Evolutionary conservation across 2,888 invertebrate genomes (phyloP), one percentile per base, ranked within the genome.

Genomic region (Callimorpha dominula): DNA sequence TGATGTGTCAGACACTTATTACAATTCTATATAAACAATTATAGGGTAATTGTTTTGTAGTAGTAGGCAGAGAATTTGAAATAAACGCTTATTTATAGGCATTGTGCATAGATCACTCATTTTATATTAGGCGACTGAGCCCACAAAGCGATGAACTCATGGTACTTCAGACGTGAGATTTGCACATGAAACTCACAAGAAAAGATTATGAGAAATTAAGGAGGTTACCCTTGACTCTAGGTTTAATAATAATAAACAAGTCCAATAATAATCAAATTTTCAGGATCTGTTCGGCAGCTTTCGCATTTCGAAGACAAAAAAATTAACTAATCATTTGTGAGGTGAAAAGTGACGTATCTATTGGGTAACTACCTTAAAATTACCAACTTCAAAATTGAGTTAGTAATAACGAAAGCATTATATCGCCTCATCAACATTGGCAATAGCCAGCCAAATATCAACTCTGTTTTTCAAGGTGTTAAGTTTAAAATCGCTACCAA

Each of bases 371-470:
- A 65, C 49, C 17, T 73, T 73, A 63, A 49, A 73, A 79, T 75
- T 76, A 71, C 71, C 72, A 72, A 83, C 72, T 83, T 72, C 67
- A 31, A 64, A 81, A 85, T 79, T 79, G 50, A 72, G 73, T 74
- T 77, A 75, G 63, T 72, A 76, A 72, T 76, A 84, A 83, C 71
- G 76, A 81, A 75, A 63, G 72, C 67, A 77, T 70, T 76, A 73
- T 78, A 72, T 74, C 60, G 60, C 68, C 57, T 31, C 31, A 60
- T 60, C 31, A 31, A 60, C 12, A 5, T 31, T 31, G 60, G 6
- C 70, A 69, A 74, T 71, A 52, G 42, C 52, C 46, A 57, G 68
- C 68, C 12, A n/a, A 49, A 75, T 70, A 65, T 31, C 4, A 67
- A 77, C 82, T 70, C 68, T 77, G 68, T 78, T 57, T 12, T 4